Evolutionary conservation across 2,888 invertebrate species (phyloP).

Genomic region (Schizaphis graminum): DNA sequence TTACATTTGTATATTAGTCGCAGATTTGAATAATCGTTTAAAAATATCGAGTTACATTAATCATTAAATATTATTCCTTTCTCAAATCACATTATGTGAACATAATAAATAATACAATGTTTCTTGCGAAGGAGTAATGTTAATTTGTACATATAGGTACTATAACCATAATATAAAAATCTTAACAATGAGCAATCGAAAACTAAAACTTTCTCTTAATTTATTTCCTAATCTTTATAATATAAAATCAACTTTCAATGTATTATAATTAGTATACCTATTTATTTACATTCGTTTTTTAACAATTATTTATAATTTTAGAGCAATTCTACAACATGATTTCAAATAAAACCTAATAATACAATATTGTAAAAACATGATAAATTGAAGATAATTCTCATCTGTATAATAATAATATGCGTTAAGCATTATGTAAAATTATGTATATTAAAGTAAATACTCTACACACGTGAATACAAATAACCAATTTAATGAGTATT

Average conservation of each 20-base stretch:
- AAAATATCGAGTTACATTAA: not conserved
- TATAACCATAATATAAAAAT: not conserved
- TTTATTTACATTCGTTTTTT: not conserved
- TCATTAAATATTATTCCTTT: not conserved
- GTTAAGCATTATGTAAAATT: not conserved
- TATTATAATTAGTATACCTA: not conserved
- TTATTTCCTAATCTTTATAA: not conserved
- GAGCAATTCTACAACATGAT: not conserved
- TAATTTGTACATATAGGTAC: not conserved
- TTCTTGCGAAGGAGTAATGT: not conserved
- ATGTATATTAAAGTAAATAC: constrained; percentile 5
- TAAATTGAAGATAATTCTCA: not conserved
- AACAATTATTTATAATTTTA: not conserved
- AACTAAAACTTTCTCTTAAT: constrained; percentile 20
- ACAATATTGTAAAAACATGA: not conserved
- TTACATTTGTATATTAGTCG: not conserved
- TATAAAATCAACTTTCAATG: not conserved
- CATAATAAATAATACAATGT: constrained; percentile 21
- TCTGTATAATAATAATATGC: not conserved
- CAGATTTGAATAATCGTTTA: not conserved
- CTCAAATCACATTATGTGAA: not conserved
- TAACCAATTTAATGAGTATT: not conserved
- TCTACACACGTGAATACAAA: not conserved
- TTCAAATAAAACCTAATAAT: not conserved
- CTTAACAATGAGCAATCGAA: constrained; percentile 25